phyloP scores from a whole-genome alignment of 2,113 vertebrate genomes.

The Meles meles region DNA sequence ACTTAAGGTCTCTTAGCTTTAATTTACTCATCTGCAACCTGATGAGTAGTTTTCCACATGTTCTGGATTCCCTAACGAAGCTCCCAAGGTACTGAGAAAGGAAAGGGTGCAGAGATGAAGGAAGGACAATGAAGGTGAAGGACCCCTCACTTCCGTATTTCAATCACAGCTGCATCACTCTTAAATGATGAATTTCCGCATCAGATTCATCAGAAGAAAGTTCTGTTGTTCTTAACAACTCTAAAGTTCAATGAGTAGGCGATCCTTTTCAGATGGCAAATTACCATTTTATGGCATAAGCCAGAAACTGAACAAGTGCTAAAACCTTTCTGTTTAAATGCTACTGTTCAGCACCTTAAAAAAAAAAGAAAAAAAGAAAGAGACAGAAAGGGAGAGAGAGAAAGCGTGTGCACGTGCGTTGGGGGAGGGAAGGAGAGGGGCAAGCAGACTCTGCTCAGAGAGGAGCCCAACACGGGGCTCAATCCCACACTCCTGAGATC shows the following conservation, averaged over 20 bases:
- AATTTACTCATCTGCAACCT: background rate
- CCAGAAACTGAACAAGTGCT: background rate
- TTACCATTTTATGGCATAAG: background rate
- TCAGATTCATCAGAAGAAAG: conserved; percentile 4
- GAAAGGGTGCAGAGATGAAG: background rate
- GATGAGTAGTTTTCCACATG: background rate
- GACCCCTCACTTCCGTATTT: background rate
- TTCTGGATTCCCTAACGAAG: background rate
- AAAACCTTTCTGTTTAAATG: background rate
- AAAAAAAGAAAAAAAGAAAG: background rate
- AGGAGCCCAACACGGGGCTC: background rate
- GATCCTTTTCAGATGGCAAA: background rate
- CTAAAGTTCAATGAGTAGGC: background rate
- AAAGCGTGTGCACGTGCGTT: fast-evolving
- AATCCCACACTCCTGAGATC: background rate
- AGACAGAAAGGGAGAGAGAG: background rate
- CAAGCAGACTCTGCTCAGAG: background rate
- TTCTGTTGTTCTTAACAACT: background rate
- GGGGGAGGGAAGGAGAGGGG: background rate
- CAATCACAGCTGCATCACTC: background rate
- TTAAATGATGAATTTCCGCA: background rate
- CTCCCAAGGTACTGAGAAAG: background rate
- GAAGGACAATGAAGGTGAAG: background rate
- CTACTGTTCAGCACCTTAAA: background rate
- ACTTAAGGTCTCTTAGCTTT: background rate